phyloP scores from a whole-genome alignment of 2,888 invertebrate genomes.

The Mesochorus sp. region DNA sequence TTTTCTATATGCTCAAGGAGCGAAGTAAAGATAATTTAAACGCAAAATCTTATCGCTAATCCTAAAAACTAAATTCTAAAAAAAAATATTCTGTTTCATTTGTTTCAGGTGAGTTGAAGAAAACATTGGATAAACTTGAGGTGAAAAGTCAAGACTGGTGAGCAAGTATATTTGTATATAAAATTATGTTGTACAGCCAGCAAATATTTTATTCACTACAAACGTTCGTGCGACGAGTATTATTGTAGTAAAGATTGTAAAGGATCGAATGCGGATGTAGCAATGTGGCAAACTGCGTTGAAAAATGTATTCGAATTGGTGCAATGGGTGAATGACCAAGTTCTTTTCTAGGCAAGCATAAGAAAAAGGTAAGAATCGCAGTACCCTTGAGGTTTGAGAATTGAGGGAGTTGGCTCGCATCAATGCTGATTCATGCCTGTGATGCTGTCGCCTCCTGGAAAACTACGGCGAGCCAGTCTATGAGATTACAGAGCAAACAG shows the following conservation, averaged over 20 bases:
- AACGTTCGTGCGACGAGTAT: not conserved
- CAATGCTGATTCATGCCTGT: not conserved
- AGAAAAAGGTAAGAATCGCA: conserved; percentile 16
- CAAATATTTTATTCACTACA: conserved; percentile 6
- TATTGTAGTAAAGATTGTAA: conserved; percentile 24
- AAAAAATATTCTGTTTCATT: not conserved
- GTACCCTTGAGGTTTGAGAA: conserved; percentile 43
- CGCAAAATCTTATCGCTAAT: too few relatives aligned
- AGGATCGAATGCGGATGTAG: conserved; percentile 13
- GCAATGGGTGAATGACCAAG: not conserved
- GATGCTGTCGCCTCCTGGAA: not conserved
- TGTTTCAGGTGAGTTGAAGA: conserved; percentile 68
- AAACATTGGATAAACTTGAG: not conserved
- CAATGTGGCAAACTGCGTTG: conserved; percentile 32
- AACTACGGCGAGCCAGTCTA: conserved; percentile 69
- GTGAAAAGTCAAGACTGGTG: not conserved
- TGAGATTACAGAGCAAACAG: conserved; percentile 75
- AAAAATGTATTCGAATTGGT: conserved; percentile 49
- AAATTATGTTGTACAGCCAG: not conserved
- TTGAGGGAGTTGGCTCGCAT: conserved; percentile 27
- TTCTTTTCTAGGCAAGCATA: not conserved
- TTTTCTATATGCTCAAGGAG: too few relatives aligned
- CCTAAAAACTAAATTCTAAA: not conserved
- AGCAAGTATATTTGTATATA: not conserved
- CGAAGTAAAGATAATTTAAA: not conserved